A percentile compares a stretch with the other conserved stretches of the same genome.
phyloP scores from a whole-genome alignment of 2,888 invertebrate species.

The Nomada ruficornis region DNA sequence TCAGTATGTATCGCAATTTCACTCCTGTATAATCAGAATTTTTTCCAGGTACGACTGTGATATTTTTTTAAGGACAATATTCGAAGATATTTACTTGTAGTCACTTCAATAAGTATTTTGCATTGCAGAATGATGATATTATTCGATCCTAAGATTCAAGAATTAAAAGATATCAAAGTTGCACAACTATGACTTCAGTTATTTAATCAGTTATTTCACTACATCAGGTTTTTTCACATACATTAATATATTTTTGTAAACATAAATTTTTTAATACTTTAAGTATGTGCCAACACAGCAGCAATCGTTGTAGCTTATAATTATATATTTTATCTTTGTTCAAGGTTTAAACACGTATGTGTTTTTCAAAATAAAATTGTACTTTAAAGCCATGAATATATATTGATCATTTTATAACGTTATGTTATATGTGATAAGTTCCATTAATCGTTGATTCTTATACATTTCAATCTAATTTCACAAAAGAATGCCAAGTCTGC shows the following conservation, averaged over 20 bases:
- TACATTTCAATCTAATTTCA: conserved; percentile 39
- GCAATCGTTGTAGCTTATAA: background rate
- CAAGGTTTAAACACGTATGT: conserved; percentile 47
- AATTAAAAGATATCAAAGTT: conserved; percentile 5
- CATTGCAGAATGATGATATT: conserved; percentile 10
- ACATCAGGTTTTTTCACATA: background rate
- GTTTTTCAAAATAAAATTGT: conserved; percentile 33
- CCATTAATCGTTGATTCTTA: conserved; percentile 38
- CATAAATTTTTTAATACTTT: conserved; percentile 1
- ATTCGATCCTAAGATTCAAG: conserved; percentile 11
- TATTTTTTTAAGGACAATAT: background rate
- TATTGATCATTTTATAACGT: conserved; percentile 21
- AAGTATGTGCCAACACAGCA: background rate
- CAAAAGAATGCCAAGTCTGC: conserved; percentile 88
- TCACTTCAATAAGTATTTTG: conserved; percentile 28
- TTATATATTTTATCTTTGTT: conserved; percentile 7
- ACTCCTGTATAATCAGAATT: conserved; percentile 44
- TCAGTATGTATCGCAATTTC: conserved; percentile 54
- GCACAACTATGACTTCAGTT: conserved; percentile 12
- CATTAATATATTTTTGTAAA: background rate
- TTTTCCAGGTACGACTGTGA: conserved; percentile 47
- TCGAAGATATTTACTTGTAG: background rate
- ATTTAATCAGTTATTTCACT: conserved; percentile 12
- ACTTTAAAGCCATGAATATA: conserved; percentile 41
- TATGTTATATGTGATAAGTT: conserved; percentile 51